These are phyloP conservation scores for Cotesia typhae DNA, from an alignment of 1,140 invertebrate genomes.

Conservation along the genomic window DNA sequence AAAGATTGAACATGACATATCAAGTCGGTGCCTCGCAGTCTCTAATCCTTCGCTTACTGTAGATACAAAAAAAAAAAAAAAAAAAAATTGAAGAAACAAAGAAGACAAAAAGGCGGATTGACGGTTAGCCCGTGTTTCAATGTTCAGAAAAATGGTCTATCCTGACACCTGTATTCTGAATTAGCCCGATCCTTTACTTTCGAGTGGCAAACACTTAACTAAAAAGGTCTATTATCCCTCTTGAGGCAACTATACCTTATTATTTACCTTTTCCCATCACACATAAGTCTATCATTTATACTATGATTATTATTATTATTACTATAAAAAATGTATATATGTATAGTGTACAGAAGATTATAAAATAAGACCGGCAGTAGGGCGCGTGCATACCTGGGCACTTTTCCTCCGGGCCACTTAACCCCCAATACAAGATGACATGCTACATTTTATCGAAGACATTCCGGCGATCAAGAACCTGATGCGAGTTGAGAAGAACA, in stretches of 20 bases:
- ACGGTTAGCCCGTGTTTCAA: slow-evolving; percentile 38
- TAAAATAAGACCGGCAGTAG: not conserved
- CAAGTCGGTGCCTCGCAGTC: slow-evolving; percentile 33
- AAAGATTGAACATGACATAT: slow-evolving; percentile 32
- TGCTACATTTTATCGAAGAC: slow-evolving; percentile 45
- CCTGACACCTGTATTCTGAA: slow-evolving; percentile 47
- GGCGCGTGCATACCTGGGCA: slow-evolving; percentile 28
- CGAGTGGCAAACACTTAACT: slow-evolving; percentile 55
- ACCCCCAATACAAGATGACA: slow-evolving; percentile 53
- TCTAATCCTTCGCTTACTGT: slow-evolving; percentile 28
- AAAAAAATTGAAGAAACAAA: slow-evolving; percentile 18
- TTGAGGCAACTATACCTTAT: slow-evolving; percentile 39
- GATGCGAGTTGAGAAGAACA: slow-evolving; percentile 18
- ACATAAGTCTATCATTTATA: slow-evolving; percentile 14
- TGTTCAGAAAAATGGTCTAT: slow-evolving; percentile 39
- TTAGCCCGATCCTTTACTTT: slow-evolving; percentile 13
- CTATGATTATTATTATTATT: not conserved
- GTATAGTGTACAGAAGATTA: slow-evolving; percentile 1
- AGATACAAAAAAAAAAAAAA: slow-evolving; percentile 19
- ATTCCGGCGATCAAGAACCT: slow-evolving; percentile 25
- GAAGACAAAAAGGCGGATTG: slow-evolving; percentile 28
- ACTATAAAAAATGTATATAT: not conserved
- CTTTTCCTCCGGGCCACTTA: slow-evolving; percentile 51
- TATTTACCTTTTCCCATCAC: slow-evolving; percentile 40
- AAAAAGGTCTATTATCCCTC: slow-evolving; percentile 52